A percentile compares a stretch with the other conserved stretches of the same genome.
These are phyloP conservation scores for Leptobrachium leishanense DNA, from an alignment of 2,113 vertebrate genomes.

Conservation along the genomic window DNA sequence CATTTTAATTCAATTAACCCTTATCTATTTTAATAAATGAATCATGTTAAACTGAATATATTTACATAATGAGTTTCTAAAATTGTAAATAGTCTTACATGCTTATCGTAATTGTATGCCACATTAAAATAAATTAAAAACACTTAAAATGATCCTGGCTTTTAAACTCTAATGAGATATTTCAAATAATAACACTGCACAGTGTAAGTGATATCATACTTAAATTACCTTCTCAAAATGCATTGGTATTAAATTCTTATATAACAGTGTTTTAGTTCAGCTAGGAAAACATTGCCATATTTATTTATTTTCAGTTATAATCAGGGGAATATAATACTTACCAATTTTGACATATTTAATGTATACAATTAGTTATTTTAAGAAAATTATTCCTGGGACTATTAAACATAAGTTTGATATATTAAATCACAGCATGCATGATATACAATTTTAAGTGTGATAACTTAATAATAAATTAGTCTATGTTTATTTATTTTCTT, in stretches of 20 bases:
- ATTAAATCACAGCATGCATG: no score
- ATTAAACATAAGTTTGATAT: no score
- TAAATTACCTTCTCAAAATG: not conserved
- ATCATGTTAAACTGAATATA: conserved; percentile 18
- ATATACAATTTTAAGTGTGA: no score
- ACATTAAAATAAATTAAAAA: conserved; percentile 30
- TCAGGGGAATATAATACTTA: not conserved
- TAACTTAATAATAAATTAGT: no score
- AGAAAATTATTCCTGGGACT: no score
- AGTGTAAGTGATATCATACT: conserved; percentile 5
- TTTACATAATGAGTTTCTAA: conserved; percentile 40
- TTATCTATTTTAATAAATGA: conserved; percentile 26
- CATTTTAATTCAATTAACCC: conserved; percentile 9
- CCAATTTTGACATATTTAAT: not conserved
- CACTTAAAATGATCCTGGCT: conserved; percentile 8
- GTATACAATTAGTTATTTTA: not conserved
- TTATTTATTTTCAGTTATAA: not conserved
- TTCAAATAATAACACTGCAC: not conserved
- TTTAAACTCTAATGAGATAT: conserved; percentile 20
- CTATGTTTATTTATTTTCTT: no score
- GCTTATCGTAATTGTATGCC: conserved; percentile 23
- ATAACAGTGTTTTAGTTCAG: not conserved
- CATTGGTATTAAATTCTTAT: not conserved
- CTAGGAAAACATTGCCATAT: not conserved
- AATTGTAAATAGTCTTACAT: conserved; percentile 12